Base-by-base conservation (phyloP, 2,797 vertebrate species). In the Luscinia luscinia region DNA sequence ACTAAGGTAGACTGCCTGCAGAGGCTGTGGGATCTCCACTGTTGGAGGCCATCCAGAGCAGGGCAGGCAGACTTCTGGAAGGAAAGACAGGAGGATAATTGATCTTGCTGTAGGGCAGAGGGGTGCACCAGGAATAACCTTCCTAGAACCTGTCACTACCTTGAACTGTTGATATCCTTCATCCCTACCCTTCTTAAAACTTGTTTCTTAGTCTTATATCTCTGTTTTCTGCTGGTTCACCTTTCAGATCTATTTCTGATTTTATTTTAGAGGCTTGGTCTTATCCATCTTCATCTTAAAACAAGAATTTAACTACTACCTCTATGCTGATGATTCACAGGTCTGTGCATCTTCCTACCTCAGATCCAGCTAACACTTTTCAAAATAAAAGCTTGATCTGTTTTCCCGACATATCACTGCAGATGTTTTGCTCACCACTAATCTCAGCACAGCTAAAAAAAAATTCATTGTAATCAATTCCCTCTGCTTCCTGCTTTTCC, bases 261-360 rank as follows among this genome's bases (percentile, higher is more conserved):
- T 90, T 88, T 94, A 54, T 75, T 92, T 76, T 57, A 89, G 92
- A 89, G 59, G 48, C 59, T 96, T 87, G 81, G 81, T 49, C 77
- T 95, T 95, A 95, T 93, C 94, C 86, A 54, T 67, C 62, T 90
- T 63, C 94, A 95, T 95, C 94, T 94, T 76, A 84, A 84, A 92
- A 89, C 77, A 94, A 0, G 0, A 38, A 73, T 94, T 76, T 93
- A 95, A 95, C 88, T 89, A 27, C 85, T 96, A 63, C 91, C 52
- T 95, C 86, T 90, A 2, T 90, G 77, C 45, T 54, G 88, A 93
- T 95, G 94, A 95, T 92, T 96, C 96, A 95, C 74, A 69, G 49
- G 54, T 84, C 85, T 91, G 48, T 63, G 83, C 52, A 28, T 84
- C 90, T 89, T 89, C 70, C 77, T 84, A 64, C 57, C 66, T 88